These are phyloP conservation scores for Platalea minor DNA, from an alignment of 2,797 vertebrate genomes.

Conservation along the genomic window DNA sequence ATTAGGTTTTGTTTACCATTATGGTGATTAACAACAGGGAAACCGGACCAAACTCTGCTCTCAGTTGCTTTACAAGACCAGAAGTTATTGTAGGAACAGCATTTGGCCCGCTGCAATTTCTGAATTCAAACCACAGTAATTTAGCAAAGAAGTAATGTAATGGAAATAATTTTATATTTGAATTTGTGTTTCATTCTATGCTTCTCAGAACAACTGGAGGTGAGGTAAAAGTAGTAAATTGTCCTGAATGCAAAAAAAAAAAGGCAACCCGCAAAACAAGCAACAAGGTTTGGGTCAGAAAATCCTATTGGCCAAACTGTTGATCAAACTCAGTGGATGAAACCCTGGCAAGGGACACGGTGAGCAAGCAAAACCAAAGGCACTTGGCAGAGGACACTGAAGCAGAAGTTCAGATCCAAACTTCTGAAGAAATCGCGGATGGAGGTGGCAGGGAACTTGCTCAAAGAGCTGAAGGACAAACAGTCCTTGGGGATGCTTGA, in stretches of 20 bases:
- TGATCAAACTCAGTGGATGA: background rate
- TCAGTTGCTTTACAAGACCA: background rate
- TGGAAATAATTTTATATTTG: background rate
- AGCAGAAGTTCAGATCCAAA: background rate
- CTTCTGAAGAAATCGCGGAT: background rate
- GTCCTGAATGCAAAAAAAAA: background rate
- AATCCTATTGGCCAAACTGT: background rate
- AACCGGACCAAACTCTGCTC: background rate
- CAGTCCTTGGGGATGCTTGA: background rate
- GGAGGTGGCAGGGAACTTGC: background rate
- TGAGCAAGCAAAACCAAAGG: background rate
- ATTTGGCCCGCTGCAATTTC: background rate
- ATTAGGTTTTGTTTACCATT: conserved; percentile 50
- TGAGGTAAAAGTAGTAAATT: background rate
- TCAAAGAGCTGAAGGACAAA: background rate
- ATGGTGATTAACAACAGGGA: conserved; percentile 37
- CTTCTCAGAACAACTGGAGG: background rate
- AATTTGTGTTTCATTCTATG: background rate
- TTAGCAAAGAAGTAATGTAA: background rate
- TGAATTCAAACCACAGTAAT: background rate
- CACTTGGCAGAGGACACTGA: background rate
- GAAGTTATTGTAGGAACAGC: background rate
- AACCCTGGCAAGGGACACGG: background rate
- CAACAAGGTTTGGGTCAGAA: background rate
- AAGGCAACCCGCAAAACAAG: background rate